Percentiles rank a stretch among this genome's conserved stretches.
Evolutionary conservation across 2,888 invertebrate genomes (phyloP).

Genomic region (Deilephila elpenor): DNA sequence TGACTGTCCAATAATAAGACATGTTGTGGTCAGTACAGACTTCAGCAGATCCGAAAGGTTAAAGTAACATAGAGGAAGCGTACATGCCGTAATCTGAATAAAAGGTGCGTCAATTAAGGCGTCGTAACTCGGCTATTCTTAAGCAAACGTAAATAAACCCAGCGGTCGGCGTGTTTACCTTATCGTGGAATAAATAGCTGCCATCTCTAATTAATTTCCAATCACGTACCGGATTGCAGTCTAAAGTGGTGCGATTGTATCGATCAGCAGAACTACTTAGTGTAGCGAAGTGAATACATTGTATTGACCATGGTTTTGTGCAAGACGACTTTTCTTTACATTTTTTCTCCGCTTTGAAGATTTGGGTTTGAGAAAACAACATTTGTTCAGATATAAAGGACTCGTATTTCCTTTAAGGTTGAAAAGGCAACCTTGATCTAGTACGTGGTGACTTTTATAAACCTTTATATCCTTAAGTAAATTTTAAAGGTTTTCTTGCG

Average conservation of each 20-base stretch:
- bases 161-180: slow-evolving; percentile 23
- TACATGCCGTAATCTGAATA: not conserved
- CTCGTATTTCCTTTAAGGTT: too few relatives aligned
- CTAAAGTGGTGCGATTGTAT: slow-evolving; percentile 42
- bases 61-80: not conserved
- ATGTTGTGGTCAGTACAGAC: too few relatives aligned
- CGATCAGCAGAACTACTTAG: slow-evolving; percentile 19
- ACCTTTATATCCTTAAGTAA: too few relatives aligned
- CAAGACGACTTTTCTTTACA: too few relatives aligned
- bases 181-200: slow-evolving; percentile 36
- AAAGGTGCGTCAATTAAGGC: not conserved
- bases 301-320: not conserved
- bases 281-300: slow-evolving; percentile 11
- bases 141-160: not conserved
- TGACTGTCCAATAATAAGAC: too few relatives aligned
- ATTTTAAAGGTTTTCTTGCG: too few relatives aligned
- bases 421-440: too few relatives aligned
- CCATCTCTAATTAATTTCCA: slow-evolving; percentile 38
- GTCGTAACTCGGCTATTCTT: not conserved
- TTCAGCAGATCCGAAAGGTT: not conserved
- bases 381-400: too few relatives aligned
- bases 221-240: slow-evolving; percentile 45
- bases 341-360: too few relatives aligned
- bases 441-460: too few relatives aligned
- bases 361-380: too few relatives aligned